Base-by-base conservation (phyloP, 2,888 invertebrate genomes). In the Drosophila maculinotata region DNA sequence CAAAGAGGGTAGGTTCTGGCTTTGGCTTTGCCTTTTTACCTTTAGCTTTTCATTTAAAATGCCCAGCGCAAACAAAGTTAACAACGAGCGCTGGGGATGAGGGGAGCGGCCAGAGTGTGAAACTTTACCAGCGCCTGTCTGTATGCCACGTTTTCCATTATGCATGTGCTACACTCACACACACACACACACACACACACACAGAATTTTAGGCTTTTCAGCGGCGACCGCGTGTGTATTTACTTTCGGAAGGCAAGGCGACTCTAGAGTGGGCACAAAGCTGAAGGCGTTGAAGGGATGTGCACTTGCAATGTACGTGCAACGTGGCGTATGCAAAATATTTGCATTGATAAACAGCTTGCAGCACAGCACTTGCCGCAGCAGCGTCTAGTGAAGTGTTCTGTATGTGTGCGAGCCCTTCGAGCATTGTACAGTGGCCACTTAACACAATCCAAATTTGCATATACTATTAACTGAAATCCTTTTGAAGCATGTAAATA, bases 321-420 rank as follows among this genome's bases (percentile, higher is more conserved):
- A 81, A 70, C 84, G 81, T 79, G 81, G 84, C 81, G 81, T 79
- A 84, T 84, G 79, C 79, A 77, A 84, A 82, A 82, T 82, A 81
- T 81, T 81, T 83, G 83, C 81, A 81, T 81, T 81, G 81, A 83
- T 81, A 81, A 81, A 81, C 81, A 81, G 83, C 81, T 71, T 45
- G 57, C 76, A 76, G 79, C 78, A 7, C 20, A 36, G 59, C 63
- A 51, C 54, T 58, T 71, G 44, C 57, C 60, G 54, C 54, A 52
- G 69, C 68, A 42, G 28, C 30, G 36, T 48, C 68, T 71, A 70
- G 52, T 74, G 54, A 54, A 36, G 59, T 66, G 53, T 49, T 39
- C 28, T 44, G 38, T 35, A 30, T 42, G 20, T 23, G 35, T 15
- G 25, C 38, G 45, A 15, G 36, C 10, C 52, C 51, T 33, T 49